phyloP scores from a whole-genome alignment of 2,888 invertebrate species.

The Xestoiulus laeticollis region DNA sequence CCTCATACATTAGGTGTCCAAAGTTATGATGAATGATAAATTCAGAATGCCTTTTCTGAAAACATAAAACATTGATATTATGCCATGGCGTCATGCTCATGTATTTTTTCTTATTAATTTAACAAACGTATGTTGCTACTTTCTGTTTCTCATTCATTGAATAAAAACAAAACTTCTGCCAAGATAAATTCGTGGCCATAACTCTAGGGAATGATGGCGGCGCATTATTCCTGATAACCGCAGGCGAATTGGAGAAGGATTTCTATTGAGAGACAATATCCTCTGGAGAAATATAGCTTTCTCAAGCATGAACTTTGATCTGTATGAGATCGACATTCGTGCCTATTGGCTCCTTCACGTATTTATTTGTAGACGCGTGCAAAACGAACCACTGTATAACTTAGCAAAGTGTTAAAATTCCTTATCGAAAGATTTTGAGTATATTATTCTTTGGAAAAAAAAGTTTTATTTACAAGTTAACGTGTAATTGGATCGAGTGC shows the following conservation, averaged over 20 bases:
- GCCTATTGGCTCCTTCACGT: not conserved
- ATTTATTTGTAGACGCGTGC: not conserved
- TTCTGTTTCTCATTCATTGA: not conserved
- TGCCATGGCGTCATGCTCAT: too few species aligned
- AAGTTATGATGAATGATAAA: too few species aligned
- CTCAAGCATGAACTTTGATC: constrained; percentile 1
- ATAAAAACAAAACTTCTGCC: not conserved
- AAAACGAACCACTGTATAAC: not conserved
- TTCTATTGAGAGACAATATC: not conserved
- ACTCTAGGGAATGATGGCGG: not conserved
- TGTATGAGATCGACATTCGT: not conserved
- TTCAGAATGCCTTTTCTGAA: too few species aligned
- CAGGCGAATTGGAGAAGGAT: not conserved
- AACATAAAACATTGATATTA: too few species aligned
- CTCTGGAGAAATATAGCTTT: not conserved
- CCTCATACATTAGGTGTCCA: too few species aligned
- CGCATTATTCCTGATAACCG: not conserved
- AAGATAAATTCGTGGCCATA: not conserved
- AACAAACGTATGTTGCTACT: not conserved
- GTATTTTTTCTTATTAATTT: too few species aligned
- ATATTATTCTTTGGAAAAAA: not conserved
- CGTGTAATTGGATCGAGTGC: not conserved
- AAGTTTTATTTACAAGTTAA: not conserved
- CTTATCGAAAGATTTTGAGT: too few species aligned
- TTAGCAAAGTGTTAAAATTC: too few species aligned